Conservation (phyloP, 2,888 invertebrate species). For the Campopleginae sp. region DNA sequence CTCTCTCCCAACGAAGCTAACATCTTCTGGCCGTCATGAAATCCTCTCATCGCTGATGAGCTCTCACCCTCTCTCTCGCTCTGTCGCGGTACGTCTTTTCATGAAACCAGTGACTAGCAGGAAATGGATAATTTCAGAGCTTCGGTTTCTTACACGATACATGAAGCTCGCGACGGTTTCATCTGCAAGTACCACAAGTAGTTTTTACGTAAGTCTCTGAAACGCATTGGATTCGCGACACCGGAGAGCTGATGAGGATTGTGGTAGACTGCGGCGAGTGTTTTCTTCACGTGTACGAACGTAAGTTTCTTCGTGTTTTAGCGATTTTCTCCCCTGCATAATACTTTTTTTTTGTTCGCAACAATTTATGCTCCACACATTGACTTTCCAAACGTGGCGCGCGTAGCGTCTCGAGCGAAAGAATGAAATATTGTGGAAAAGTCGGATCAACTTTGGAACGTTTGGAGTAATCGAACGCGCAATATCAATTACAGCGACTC, state of each 20-base stretch:
- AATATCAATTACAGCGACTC: background rate
- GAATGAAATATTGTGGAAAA: background rate
- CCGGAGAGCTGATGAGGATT: constrained; percentile 3
- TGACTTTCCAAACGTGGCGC: background rate
- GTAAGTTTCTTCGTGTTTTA: background rate
- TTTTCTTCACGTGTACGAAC: constrained; percentile 1
- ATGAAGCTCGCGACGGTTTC: constrained; percentile 74
- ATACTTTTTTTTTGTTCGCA: background rate
- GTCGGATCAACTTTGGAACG: background rate
- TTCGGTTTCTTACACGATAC: constrained; percentile 56
- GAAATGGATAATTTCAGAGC: constrained; percentile 77
- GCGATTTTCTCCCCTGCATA: background rate
- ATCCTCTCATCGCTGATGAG: background rate
- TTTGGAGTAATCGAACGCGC: background rate
- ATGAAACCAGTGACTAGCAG: constrained; percentile 68
- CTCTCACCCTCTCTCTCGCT: background rate
- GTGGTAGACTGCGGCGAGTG: constrained; percentile 2
- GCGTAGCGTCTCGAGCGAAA: background rate
- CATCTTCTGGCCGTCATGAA: background rate
- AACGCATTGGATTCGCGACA: constrained; percentile 68
- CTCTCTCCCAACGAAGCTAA: background rate
- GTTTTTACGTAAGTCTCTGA: constrained; percentile 76
- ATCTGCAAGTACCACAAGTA: constrained; percentile 70
- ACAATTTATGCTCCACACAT: background rate
- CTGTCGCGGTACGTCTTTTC: constrained; percentile 21